phyloP scores from a whole-genome alignment of 2,888 invertebrate species.

The Incurvaria masculella region DNA sequence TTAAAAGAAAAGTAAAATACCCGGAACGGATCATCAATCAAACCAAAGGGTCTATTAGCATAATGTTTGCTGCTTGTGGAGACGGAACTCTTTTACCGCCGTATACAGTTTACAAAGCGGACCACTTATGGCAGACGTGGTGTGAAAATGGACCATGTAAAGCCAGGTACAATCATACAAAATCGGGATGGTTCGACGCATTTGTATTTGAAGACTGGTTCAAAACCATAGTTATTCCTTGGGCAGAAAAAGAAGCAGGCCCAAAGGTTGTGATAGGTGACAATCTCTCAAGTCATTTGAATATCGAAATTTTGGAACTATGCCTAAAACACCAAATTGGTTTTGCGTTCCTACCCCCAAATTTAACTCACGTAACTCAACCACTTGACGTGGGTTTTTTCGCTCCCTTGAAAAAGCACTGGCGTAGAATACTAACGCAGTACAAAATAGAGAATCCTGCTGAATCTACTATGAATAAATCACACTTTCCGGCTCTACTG shows the following conservation, averaged over 20 bases:
- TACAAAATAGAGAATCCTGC: not conserved
- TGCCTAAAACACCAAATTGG: not conserved
- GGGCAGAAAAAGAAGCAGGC: no score
- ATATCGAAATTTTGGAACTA: not conserved
- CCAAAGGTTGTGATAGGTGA: no score
- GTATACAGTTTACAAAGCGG: slow-evolving; percentile 16
- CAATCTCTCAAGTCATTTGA: no score
- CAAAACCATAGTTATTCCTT: no score
- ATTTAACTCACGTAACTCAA: not conserved
- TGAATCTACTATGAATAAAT: no score
- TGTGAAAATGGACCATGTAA: not conserved
- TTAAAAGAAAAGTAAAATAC: slow-evolving; percentile 11
- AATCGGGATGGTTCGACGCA: no score
- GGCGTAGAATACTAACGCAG: not conserved
- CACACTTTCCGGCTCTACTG: no score
- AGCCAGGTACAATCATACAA: no score
- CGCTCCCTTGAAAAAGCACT: not conserved
- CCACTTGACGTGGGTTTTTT: not conserved
- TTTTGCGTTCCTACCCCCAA: not conserved
- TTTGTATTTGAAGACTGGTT: no score
- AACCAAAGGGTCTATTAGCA: slow-evolving; percentile 11
- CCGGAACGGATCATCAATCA: slow-evolving; percentile 12
- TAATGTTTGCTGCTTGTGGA: slow-evolving; percentile 13
- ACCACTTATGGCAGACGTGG: slow-evolving; percentile 6
- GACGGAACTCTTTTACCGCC: slow-evolving; percentile 10